Base-by-base conservation (phyloP, 1,140 invertebrate species). In the Trigoniulus corallinus region DNA sequence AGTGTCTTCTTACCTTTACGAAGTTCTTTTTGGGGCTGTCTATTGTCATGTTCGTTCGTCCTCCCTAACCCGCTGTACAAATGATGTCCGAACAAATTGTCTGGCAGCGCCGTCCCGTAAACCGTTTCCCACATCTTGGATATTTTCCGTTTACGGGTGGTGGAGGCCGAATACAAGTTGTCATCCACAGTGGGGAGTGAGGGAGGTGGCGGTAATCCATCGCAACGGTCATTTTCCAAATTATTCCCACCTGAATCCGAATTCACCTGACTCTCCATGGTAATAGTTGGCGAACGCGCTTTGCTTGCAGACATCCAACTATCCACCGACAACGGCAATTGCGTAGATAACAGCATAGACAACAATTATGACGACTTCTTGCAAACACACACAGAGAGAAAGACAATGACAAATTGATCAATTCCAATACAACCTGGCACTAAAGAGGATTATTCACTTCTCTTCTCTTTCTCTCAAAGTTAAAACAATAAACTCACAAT, bases 101-200 rank as follows among this genome's bases (percentile, higher is more conserved):
- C 25, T 4, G 10, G 2, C 7, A 10, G 3, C 13, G 50, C 42
- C 10, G 10, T 47, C 3, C 43, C 43, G 20, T 22, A 51, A 2
- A 51, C 37, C 4, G 41, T 51, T 12, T 51, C 50, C 50, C 50
- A 51, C 43, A 51, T 51, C 25, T 51, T 51, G 12, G 50, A 51
- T 15, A 51, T 51, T 22, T 51, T 51, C 20, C 50, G 23, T 39
- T 51, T 51, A n/a, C 50, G 23, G 18, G 42, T 44, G 42, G 24
- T 20, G 21, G 50, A 18, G 2, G 50, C 45, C 10, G 50, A 47
- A 34, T 13, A 46, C 2, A 51, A 18, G 26, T 24, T 51, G 29
- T 45, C 50, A 37, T 51, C 50, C 42, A 4, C 22, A 15, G 25
- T 4, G 7, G 29, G 29, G 7, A 15, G 29, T 34, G 29, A 15